These are phyloP conservation scores for Echeneis naucrates DNA, from an alignment of 2,797 vertebrate genomes.

Conservation along the genomic window DNA sequence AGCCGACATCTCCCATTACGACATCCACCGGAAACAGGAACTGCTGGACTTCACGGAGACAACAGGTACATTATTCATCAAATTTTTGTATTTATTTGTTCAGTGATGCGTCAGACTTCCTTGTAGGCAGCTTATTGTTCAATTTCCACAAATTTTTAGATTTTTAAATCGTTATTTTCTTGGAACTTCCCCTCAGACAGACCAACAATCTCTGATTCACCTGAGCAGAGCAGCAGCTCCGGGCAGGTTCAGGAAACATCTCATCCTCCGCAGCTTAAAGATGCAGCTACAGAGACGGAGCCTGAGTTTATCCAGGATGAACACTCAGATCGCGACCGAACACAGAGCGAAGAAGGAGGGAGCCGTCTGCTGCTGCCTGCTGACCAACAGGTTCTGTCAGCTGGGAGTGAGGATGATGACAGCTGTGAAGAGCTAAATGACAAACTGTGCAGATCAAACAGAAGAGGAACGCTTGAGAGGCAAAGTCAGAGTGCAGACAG, in stretches of 20 bases:
- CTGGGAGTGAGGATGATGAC: background rate
- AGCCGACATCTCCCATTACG: background rate
- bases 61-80: conserved; percentile 4
- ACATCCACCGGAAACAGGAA: background rate
- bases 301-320: background rate
- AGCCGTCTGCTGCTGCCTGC: no score
- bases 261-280: background rate
- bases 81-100: background rate
- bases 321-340: conserved; percentile 1
- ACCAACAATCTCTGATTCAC: background rate
- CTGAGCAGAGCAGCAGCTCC: background rate
- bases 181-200: conserved; percentile 13
- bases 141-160: no score
- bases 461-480: background rate
- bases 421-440: background rate
- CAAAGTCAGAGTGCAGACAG: background rate
- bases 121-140: no score
- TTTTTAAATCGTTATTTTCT: background rate
- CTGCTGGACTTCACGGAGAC: background rate
- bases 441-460: background rate
- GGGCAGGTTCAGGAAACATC: background rate
- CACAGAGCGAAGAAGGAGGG: conserved; percentile 2
- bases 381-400: background rate
- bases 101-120: no score
- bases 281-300: conserved; percentile 3